phyloP scores from a whole-genome alignment of 2,888 invertebrate genomes.

The Brachynemurus nebulosus region DNA sequence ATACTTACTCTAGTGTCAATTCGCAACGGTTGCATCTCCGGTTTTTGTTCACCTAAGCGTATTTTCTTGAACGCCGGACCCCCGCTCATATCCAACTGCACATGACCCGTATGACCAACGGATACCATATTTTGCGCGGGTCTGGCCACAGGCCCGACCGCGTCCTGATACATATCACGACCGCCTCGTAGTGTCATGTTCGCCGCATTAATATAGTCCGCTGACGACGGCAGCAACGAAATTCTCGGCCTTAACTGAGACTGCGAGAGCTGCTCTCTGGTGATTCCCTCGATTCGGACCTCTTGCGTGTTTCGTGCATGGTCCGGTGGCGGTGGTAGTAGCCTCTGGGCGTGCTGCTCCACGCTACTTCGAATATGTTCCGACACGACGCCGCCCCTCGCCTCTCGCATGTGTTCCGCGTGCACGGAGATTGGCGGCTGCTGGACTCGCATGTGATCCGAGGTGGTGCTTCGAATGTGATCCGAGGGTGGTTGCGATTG shows the following conservation, averaged over 20 bases:
- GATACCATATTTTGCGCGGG: not conserved
- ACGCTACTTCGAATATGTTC: slow-evolving; percentile 23
- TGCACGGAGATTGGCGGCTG: slow-evolving; percentile 34
- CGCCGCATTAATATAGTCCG: slow-evolving; percentile 17
- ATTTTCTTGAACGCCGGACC: slow-evolving; percentile 51
- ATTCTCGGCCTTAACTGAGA: slow-evolving; percentile 34
- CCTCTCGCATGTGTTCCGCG: slow-evolving; percentile 28
- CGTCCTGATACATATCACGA: slow-evolving; percentile 13
- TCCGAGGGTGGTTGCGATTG: not conserved
- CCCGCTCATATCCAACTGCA: slow-evolving; percentile 1
- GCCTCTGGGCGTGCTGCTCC: slow-evolving; percentile 31
- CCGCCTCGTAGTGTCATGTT: slow-evolving; percentile 15
- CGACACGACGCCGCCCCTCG: slow-evolving; percentile 32
- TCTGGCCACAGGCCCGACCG: not conserved
- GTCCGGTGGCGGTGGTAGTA: not conserved
- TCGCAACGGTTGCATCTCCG: slow-evolving; percentile 43
- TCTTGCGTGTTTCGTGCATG: slow-evolving; percentile 6
- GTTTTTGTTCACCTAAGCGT: slow-evolving; percentile 41
- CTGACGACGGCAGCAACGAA: slow-evolving; percentile 46
- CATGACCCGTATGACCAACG: slow-evolving; percentile 1
- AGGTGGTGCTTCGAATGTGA: not conserved
- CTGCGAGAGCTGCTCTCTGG: slow-evolving; percentile 9
- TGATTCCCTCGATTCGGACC: slow-evolving; percentile 8
- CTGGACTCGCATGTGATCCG: slow-evolving; percentile 28
- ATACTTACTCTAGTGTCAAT: slow-evolving; percentile 46